Evolutionary conservation across 2,113 vertebrate species (phyloP), one percentile per base, ranked within the genome.

Genomic region (Apteryx mantelli): DNA sequence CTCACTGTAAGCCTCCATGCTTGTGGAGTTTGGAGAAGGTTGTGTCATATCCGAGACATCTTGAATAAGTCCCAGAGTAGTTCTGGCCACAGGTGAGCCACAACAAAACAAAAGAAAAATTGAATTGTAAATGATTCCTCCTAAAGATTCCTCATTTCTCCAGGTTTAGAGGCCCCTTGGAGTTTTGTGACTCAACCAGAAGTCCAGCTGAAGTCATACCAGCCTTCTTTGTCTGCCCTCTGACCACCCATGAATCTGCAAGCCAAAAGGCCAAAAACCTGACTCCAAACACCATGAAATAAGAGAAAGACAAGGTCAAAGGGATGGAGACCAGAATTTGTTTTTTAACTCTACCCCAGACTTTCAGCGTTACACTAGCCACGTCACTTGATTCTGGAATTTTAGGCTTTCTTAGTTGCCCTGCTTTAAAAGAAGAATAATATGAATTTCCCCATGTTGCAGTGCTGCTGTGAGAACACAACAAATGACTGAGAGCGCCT

Each of bases 101-200:
- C 71, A 89, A 22, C 13, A 28, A 84, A 61, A 64, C 4, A 81
- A 65, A 52, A 80, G 5, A 56, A 68, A 40, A 36, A 4, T 26
- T 19, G 21, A 60, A 6, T 46, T 89, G 42, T 65, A 61, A 58
- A 86, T 69, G 48, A 40, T 26, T 50, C n/a, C 38, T 79, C 16
- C 56, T 32, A 53, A 86, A 74, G 55, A n/a, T 30, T 55, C n/a
- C 34, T 69, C 13, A 17, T 56, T 84, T 82, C n/a, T 68, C 32
- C 61, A 38, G 46, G n/a, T 71, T 81, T 36, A 2, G 1, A 94
- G 32, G 26, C 15, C 32, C 14, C 52, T 74, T 15, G 2, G 21
- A 2, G 0, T 53, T 11, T 19, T 1, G 0, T 17, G 5, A 25
- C 16, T 53, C 55, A 75, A 25, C 25, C 44, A 63, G 28, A n/a